Percentiles rank a stretch among this genome's conserved stretches.
Conservation (phyloP, 2,888 invertebrate species). For the Drosophila cognata region DNA sequence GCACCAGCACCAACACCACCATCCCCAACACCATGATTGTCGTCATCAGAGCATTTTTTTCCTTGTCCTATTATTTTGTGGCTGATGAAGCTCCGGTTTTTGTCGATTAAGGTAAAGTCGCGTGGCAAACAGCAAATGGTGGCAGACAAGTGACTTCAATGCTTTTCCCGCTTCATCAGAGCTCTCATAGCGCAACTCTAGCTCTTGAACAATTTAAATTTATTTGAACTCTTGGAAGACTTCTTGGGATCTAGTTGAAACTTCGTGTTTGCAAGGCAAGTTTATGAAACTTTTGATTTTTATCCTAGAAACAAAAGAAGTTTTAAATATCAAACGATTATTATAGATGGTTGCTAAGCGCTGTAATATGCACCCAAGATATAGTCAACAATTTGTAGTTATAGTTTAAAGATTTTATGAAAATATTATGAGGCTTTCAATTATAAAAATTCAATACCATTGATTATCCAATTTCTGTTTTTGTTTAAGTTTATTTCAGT, state of each 20-base stretch:
- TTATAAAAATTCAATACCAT: background rate
- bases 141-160: constrained; percentile 8
- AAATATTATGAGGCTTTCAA: background rate
- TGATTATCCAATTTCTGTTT: background rate
- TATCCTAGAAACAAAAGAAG: background rate
- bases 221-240: background rate
- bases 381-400: background rate
- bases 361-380: background rate
- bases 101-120: constrained; percentile 14
- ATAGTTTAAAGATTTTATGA: background rate
- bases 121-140: constrained; percentile 22
- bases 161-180: constrained; percentile 9
- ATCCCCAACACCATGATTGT: background rate
- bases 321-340: background rate
- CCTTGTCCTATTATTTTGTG: constrained; percentile 59
- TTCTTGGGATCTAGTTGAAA: background rate
- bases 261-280: background rate
- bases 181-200: background rate
- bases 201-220: constrained; percentile 5
- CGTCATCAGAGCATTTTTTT: constrained; percentile 9
- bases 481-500: too few relatives aligned
- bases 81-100: constrained; percentile 33
- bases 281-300: background rate
- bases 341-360: background rate
- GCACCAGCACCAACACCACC: background rate